Percentiles rank a stretch among this genome's conserved stretches.
These are phyloP conservation scores for Choloepus didactylus DNA, from an alignment of 2,797 vertebrate genomes.

Conservation along the genomic window DNA sequence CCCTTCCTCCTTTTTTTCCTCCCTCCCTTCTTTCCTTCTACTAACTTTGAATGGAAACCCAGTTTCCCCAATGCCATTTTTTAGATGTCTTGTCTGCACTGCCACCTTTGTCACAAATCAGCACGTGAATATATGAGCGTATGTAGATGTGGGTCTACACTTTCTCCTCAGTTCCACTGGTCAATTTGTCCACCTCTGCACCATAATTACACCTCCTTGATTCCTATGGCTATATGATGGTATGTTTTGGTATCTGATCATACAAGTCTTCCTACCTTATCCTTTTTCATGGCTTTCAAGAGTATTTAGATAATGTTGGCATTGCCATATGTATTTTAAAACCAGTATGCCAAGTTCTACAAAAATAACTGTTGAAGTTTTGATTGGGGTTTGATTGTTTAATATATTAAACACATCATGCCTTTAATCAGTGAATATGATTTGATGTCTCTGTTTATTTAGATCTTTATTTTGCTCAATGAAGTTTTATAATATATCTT, in stretches of 20 bases:
- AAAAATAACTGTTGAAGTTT: background rate
- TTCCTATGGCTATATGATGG: background rate
- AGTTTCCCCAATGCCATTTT: background rate
- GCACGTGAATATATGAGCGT: background rate
- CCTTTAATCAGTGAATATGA: background rate
- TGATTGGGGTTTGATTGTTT: constrained; percentile 6
- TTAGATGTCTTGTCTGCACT: background rate
- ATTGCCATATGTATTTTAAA: background rate
- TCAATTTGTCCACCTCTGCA: background rate
- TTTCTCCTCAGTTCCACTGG: background rate
- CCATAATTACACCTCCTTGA: background rate
- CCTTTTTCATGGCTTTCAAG: background rate
- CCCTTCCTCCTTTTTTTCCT: background rate
- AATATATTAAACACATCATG: background rate
- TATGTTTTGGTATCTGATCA: background rate
- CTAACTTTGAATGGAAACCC: background rate
- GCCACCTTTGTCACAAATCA: background rate
- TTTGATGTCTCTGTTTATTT: background rate
- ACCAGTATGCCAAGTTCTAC: background rate
- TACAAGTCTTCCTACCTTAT: background rate
- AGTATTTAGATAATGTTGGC: background rate
- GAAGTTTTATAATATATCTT: background rate
- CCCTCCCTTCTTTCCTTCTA: background rate
- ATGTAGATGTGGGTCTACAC: background rate
- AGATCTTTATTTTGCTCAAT: background rate